Evolutionary conservation across 2,113 vertebrate species (phyloP).

Genomic region (Lamprologus sp.): DNA sequence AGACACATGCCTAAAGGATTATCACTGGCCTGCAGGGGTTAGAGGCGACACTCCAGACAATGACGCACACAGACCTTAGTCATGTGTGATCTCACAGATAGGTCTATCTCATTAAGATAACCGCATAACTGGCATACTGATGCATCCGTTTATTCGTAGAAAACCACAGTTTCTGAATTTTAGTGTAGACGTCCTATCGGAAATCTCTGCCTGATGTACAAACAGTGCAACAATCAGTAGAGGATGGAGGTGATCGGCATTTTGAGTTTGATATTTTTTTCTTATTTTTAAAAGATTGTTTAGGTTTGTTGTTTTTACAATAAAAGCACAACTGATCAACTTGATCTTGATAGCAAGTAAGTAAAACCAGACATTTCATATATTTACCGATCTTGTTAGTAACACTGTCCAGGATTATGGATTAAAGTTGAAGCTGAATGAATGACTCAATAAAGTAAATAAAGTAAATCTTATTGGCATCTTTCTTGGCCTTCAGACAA

Average conservation of each 20-base stretch:
- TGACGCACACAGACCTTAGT: slow-evolving; percentile 31
- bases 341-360: background rate
- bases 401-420: background rate
- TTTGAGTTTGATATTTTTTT: background rate
- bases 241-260: background rate
- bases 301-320: background rate
- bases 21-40: background rate
- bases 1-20: background rate
- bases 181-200: background rate
- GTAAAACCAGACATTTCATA: background rate
- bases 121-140: background rate
- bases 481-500: background rate
- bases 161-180: background rate
- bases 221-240: background rate
- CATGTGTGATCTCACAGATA: background rate
- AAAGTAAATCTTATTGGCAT: background rate
- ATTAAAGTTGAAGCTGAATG: background rate
- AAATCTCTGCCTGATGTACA: background rate
- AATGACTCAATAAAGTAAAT: background rate
- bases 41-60: background rate
- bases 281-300: background rate
- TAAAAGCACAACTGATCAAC: background rate
- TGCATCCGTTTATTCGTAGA: background rate
- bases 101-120: background rate
- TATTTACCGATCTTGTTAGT: background rate